Conservation (phyloP, 2,888 invertebrate genomes). For the Tinea pellionella region DNA sequence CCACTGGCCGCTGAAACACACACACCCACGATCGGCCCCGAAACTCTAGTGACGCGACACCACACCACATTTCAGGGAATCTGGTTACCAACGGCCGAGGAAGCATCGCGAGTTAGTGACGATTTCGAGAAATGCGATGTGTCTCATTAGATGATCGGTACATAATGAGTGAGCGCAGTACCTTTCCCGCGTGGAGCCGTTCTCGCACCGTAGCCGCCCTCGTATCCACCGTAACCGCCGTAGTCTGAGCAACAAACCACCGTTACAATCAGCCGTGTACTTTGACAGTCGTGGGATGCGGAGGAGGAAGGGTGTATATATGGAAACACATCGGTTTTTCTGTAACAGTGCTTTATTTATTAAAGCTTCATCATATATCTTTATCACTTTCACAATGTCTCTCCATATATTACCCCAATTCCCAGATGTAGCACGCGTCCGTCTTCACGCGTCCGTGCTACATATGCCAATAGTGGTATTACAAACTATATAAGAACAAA, state of each 20-base stretch:
- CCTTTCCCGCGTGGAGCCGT: constrained; percentile 90
- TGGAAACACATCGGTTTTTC: constrained; percentile 77
- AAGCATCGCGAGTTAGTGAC: too few relatives aligned
- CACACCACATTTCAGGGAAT: background rate
- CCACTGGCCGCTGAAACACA: constrained; percentile 22
- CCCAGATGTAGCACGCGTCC: constrained; percentile 63
- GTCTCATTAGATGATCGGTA: too few relatives aligned
- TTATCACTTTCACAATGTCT: constrained; percentile 75
- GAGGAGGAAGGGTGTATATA: constrained; percentile 44
- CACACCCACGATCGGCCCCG: constrained; percentile 17
- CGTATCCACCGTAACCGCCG: constrained; percentile 88
- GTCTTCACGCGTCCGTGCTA: constrained; percentile 36
- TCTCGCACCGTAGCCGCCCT: constrained; percentile 90
- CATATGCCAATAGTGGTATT: constrained; percentile 72
- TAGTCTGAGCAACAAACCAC: constrained; percentile 77
- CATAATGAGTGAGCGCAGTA: constrained; percentile 66
- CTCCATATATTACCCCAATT: constrained; percentile 77
- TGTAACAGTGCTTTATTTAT: constrained; percentile 77
- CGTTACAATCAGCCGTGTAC: constrained; percentile 54
- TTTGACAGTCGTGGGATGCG: constrained; percentile 7
- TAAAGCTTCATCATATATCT: constrained; percentile 70
- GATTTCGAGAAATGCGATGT: too few relatives aligned
- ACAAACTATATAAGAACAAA: constrained; percentile 56
- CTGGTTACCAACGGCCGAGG: background rate
- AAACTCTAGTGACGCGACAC: background rate